Conservation (phyloP, 2,113 vertebrate genomes). For the Mesocricetus auratus region DNA sequence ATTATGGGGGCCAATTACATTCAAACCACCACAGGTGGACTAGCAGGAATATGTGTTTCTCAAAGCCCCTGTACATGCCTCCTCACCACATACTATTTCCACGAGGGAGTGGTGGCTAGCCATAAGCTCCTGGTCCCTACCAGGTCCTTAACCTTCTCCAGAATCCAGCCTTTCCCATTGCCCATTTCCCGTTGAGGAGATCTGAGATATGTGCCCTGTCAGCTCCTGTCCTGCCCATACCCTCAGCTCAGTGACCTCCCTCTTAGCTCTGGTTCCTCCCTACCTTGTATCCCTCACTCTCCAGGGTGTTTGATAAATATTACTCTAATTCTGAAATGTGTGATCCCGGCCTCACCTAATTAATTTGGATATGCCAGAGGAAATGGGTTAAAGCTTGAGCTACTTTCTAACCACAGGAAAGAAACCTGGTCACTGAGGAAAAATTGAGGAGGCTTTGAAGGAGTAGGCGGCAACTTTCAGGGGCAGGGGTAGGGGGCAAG, state of each 20-base stretch:
- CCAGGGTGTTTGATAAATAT: constrained; percentile 79
- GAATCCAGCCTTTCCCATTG: not conserved
- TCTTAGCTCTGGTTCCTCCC: constrained; percentile 58
- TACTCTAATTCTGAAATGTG: constrained; percentile 79
- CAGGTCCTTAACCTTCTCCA: not conserved
- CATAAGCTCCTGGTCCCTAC: fast-evolving
- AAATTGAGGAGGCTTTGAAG: not conserved
- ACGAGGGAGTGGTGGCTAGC: not conserved
- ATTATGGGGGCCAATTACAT: not conserved
- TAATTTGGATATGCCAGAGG: constrained; percentile 79
- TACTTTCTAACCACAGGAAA: constrained; percentile 75
- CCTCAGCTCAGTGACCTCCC: constrained; percentile 32
- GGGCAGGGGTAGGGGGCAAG: not conserved
- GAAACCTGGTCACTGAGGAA: constrained; percentile 73
- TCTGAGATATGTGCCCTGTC: not conserved
- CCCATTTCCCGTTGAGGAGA: not conserved
- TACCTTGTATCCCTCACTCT: constrained; percentile 62
- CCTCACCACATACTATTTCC: not conserved
- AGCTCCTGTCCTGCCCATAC: not conserved
- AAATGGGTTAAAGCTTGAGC: constrained; percentile 83
- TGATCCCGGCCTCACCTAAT: constrained; percentile 75
- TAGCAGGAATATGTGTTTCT: not conserved
- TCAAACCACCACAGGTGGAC: not conserved
- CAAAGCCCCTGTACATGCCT: not conserved
- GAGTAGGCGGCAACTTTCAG: not conserved